Evolutionary conservation across 1,140 invertebrate genomes (phyloP), one percentile per base, ranked within the genome.

Genomic region (Drosophila funebris): DNA sequence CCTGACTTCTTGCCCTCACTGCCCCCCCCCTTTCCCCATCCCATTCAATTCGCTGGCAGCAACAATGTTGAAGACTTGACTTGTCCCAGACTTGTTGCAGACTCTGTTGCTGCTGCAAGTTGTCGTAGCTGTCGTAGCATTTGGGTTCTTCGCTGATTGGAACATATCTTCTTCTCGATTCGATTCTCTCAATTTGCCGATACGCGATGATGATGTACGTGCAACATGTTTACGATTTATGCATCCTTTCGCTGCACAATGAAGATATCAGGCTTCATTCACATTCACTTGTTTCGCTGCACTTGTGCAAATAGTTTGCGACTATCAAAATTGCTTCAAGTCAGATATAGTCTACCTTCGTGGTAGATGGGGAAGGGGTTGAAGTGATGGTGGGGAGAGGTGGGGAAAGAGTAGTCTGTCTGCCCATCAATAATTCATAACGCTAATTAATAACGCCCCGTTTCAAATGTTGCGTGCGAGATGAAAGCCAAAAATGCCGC

Each of bases 391-490:
- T n/a, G 18, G 18, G 31, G n/a, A 11, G 27, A 8, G 27, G 13
- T 9, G 4, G 22, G 24, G 3, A 2, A 22, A 2, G 22, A 18
- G 46, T 0, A 6, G 37, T 11, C 14, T 27, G 24, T 27, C 44
- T 14, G n/a, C 14, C 43, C 67, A 90, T 90, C 85, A 78, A 90
- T 90, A 90, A 90, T 90, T 90, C 85, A 90, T 90, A 90, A 90
- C 62, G 77, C 77, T 90, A 90, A 90, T 90, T 90, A 90, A 90
- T 90, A 90, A 90, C 85, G 85, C 87, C 85, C 85, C 71, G 61
- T 62, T 62, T 85, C 69, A 77, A 87, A 78, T 88, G 68, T 84
- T 79, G 78, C 64, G 68, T 72, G 78, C 46, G 29, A 87, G 83
- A 88, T 88, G 73, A 88, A 88, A 88, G 83, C 62, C 33, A 29